Base-by-base conservation (phyloP, 2,113 vertebrate species). In the Marmota monax region DNA sequence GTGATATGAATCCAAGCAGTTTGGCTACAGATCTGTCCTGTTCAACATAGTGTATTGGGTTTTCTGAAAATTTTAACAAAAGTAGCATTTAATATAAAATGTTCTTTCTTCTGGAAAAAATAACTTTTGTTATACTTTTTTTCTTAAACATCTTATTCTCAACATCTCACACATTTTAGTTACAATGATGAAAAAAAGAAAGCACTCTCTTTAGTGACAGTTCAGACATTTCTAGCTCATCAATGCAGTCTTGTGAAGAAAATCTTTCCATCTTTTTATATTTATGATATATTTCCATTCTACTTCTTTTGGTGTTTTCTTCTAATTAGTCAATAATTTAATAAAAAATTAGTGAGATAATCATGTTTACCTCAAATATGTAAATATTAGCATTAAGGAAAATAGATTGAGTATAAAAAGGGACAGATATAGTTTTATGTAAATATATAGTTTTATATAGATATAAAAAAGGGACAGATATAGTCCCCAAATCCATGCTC, bases 321-420 rank as follows among this genome's bases (percentile, higher is more conserved):
- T n/a, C 13, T 77, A 77, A 90, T 83, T 76, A 83, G 23, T 67
- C 1, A n/a, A 39, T 56, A 51, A 91, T 76, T 86, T 48, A 73
- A 84, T 92, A 39, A 72, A 45, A 96, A 96, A 84, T 25, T 61
- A 94, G 7, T 1, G 29, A 93, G 45, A 87, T 74, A 79, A 39
- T 67, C 20, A 48, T 78, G 72, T 48, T 3, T 2, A 37, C 48
- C 8, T 90, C 13, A 87, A 63, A 96, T 25, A 22, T 73, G 6
- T 69, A 74, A 80, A 88, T 63, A 76, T 70, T 65, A 48, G 18
- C 34, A 61, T 51, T 20, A 92, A 90, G n/a, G 9, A 92, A 88
- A 88, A 88, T 23, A 22, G 39, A 42, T 34, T 63, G 12, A 76
- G 14, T 61, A 65, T 23, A 53, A 78, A 86, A 45, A 45, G 45